These are phyloP conservation scores for Nasalis larvatus DNA, from an alignment of 2,113 vertebrate genomes.

Conservation along the genomic window DNA sequence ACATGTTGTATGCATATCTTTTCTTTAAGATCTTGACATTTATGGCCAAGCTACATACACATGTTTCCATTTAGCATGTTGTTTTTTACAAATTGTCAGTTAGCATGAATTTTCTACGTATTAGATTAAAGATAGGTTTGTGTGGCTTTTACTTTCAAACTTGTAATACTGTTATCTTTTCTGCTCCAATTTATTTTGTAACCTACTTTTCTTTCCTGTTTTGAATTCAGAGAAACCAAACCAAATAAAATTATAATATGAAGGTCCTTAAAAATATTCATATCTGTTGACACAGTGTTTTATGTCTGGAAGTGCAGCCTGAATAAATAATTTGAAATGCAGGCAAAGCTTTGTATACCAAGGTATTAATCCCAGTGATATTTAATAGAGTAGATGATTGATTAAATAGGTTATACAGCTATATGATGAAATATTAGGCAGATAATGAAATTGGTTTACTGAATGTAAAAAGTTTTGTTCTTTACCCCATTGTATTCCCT, in stretches of 20 bases:
- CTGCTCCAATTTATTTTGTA: not conserved
- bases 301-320: not conserved
- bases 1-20: not conserved
- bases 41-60: not conserved
- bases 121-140: not conserved
- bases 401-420: not conserved
- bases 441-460: not conserved
- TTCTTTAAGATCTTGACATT: conserved; percentile 18
- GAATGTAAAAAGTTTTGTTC: not conserved
- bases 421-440: not conserved
- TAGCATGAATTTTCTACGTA: not conserved
- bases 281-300: not conserved
- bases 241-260: not conserved
- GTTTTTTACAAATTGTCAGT: not conserved
- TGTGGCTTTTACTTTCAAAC: conserved; percentile 1
- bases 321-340: not conserved
- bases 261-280: not conserved
- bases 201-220: not conserved
- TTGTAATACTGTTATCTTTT: not conserved
- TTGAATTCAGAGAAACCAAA: conserved; percentile 9
- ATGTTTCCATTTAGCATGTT: not conserved
- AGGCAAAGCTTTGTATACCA: not conserved
- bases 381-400: not conserved
- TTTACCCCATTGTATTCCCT: not conserved
- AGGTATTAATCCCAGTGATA: not conserved